Evolutionary conservation across 2,888 invertebrate species (phyloP).

Genomic region (Hylaea fasciaria): DNA sequence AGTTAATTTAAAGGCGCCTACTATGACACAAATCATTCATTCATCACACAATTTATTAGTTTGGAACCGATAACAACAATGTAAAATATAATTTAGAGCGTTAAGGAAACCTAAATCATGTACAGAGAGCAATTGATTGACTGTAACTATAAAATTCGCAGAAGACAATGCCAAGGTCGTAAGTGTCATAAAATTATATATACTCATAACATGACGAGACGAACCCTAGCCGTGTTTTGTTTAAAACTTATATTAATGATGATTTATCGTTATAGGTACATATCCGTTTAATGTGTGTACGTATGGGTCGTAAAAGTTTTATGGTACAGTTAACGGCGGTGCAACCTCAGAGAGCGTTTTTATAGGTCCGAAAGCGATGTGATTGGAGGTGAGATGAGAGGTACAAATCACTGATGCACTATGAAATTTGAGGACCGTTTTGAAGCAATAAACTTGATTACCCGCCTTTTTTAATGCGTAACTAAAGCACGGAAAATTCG

Average conservation of each 20-base stretch:
- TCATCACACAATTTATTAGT: slow-evolving; percentile 51
- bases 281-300: slow-evolving; percentile 79
- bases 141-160: slow-evolving; percentile 68
- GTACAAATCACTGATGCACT: slow-evolving; percentile 41
- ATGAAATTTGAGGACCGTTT: slow-evolving; percentile 43
- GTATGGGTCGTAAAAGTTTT: slow-evolving; percentile 78
- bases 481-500: slow-evolving; percentile 33
- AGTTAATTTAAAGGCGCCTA: slow-evolving; percentile 48
- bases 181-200: slow-evolving; percentile 78
- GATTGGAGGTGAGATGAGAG: slow-evolving; percentile 54
- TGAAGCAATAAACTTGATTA: slow-evolving; percentile 42
- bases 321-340: slow-evolving; percentile 74
- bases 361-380: slow-evolving; percentile 70
- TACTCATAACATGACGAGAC: slow-evolving; percentile 64
- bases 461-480: slow-evolving; percentile 39
- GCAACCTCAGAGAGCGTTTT: slow-evolving; percentile 74
- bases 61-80: slow-evolving; percentile 62
- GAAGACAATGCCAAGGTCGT: slow-evolving; percentile 70
- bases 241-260: slow-evolving; percentile 74
- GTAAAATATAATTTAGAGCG: slow-evolving; percentile 55
- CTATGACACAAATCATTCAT: slow-evolving; percentile 53
- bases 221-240: slow-evolving; percentile 71
- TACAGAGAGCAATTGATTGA: slow-evolving; percentile 59
- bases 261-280: slow-evolving; percentile 73
- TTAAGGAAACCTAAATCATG: slow-evolving; percentile 66